Evolutionary conservation across 2,113 vertebrate genomes (phyloP), one percentile per base, ranked within the genome.

Genomic region (Lepisosteus oculatus): DNA sequence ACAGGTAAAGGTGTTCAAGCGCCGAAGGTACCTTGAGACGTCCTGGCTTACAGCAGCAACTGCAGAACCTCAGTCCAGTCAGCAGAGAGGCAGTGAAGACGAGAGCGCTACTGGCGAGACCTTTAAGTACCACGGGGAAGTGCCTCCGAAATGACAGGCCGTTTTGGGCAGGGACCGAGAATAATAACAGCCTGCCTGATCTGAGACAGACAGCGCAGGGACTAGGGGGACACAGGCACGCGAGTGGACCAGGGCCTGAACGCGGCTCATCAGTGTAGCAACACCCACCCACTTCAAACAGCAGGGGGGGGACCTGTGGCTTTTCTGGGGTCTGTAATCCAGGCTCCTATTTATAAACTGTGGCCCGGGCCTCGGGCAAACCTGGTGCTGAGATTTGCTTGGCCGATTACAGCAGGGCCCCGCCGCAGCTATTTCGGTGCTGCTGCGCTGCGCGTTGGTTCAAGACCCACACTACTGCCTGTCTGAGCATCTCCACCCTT

Each of bases 271-370:
- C 71, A 72, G 67, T 71, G 69, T 0, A 2, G 62, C 80, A 84
- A 75, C 79, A 76, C 59, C 71, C 75, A 63, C 79, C 79, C 80
- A 85, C 88, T 90, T 90, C 86, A 91, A 90, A 90, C 78, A 74
- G 17, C 6, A 12, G 12, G 59, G 59, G 59, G 59, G 75, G 64
- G n/a, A 82, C 71, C 75, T 79, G 87, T 86, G 89, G 90, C 86
- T 91, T 90, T 90, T 90, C 77, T 77, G 55, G 76, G 61, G 82
- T 83, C 90, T 93, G 76, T 92, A 81, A 93, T 93, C 87, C 76
- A 47, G 45, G 72, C 68, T 69, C 68, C 85, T 90, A 90, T 90
- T 89, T 91, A 81, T 87, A 80, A 67, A 9, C 56, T 72, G 63
- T 67, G 71, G 73, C 73, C 66, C 43, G 47, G 45, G 43, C 65